phyloP scores from a whole-genome alignment of 2,113 vertebrate genomes.

The Raja brachyura region DNA sequence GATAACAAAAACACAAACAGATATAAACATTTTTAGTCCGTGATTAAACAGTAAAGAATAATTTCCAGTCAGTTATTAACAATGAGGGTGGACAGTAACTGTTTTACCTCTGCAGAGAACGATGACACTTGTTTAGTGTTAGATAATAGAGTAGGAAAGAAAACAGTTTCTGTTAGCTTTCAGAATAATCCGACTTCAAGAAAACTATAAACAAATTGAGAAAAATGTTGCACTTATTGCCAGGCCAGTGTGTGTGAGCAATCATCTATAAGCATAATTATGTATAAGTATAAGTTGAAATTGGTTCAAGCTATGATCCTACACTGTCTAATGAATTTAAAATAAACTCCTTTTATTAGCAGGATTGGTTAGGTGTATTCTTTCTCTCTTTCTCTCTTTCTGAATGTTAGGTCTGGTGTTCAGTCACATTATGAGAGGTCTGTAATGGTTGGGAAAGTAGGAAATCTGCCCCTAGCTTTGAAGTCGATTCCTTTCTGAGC shows the following conservation, averaged over 20 bases:
- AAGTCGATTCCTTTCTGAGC: not conserved
- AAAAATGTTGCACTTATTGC: conserved; percentile 14
- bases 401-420: not conserved
- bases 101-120: conserved; percentile 12
- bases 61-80: conserved; percentile 1
- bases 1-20: not conserved
- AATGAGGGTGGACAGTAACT: conserved; percentile 1
- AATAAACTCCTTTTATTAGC: not conserved
- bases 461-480: not conserved
- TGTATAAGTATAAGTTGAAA: too few relatives aligned
- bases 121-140: conserved; percentile 27
- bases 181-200: not conserved
- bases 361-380: not conserved
- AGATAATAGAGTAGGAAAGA: conserved; percentile 1
- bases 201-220: conserved; percentile 7
- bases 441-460: not conserved
- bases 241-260: not conserved
- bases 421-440: not conserved
- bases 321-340: not conserved
- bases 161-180: conserved; percentile 9
- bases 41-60: not conserved
- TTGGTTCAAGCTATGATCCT: not conserved
- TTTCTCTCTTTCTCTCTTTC: not conserved
- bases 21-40: not conserved
- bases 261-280: conserved; percentile 1